These are phyloP conservation scores for Anodontia alba DNA, from an alignment of 2,888 invertebrate genomes.

Conservation along the genomic window DNA sequence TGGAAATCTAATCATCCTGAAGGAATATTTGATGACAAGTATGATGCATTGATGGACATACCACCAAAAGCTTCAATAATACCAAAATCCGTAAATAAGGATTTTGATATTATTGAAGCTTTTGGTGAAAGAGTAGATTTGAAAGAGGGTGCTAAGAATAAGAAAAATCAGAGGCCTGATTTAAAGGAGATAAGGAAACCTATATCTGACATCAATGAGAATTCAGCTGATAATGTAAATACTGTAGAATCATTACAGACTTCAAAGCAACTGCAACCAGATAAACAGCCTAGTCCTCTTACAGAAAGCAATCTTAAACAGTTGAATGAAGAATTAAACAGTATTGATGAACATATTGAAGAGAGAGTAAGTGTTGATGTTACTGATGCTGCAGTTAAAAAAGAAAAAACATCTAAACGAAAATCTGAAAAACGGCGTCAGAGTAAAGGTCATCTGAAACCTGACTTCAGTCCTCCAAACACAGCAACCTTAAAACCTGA, in stretches of 20 bases:
- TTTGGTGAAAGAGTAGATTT: neutral
- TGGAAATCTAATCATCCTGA: neutral
- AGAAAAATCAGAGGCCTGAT: neutral
- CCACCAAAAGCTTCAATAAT: no score
- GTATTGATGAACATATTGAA: neutral
- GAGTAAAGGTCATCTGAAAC: constrained; percentile 60
- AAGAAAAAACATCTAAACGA: constrained; percentile 16
- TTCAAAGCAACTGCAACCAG: neutral
- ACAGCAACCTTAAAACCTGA: constrained; percentile 53
- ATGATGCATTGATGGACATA: no score
- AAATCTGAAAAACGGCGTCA: constrained; percentile 41
- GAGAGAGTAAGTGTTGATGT: constrained; percentile 20
- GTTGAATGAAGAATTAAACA: constrained; percentile 8
- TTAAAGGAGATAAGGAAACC: neutral
- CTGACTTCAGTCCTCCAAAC: constrained; percentile 50
- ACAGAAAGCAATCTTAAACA: constrained; percentile 22
- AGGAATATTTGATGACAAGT: neutral
- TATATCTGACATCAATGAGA: neutral
- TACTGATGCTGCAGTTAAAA: constrained; percentile 6
- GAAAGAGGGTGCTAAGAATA: neutral
- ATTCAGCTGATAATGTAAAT: neutral
- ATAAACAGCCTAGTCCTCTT: neutral
- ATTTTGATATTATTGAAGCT: neutral
- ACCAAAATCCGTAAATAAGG: neutral
- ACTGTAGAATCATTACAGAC: neutral